Base-by-base conservation (phyloP, 2,113 vertebrate species). In the Lanius ludovicianus region DNA sequence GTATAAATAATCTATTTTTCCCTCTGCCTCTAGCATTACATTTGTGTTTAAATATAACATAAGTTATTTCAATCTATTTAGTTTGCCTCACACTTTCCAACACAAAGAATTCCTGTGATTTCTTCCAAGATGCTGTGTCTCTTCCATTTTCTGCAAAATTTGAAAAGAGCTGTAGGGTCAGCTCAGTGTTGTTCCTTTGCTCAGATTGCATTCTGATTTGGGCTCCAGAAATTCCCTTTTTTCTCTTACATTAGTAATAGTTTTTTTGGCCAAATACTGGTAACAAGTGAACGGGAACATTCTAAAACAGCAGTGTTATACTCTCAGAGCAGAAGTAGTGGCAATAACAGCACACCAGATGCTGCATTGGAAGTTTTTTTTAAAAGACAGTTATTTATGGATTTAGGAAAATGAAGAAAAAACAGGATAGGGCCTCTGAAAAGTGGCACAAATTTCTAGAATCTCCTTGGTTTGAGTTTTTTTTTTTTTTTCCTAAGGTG, bases 11-110 rank as follows among this genome's bases (percentile, higher is more conserved):
- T 68, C 18, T 80, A 71, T 77, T 92, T 96, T 53, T 46, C 1
- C 7, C 70, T 74, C 83, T 82, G 78, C 59, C 71, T 92, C 67
- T 49, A 84, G 92, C 80, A 92, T 86, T 95, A 44, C 84, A 86
- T 96, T 96, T 88, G 64, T 88, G 76, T 86, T 96, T 93, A 95
- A 93, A 93, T 67, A 88, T 81, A 96, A 93, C 88, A 90, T 75
- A 85, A 91, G 90, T 83, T 95, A 86, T 83, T 83, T 85, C 68
- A 80, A 88, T 67, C 85, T 88, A 89, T 95, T 87, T 78, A 84
- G 75, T 65, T 95, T 86, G 70, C 81, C 88, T 96, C 93, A 95
- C 79, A 74, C 87, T 96, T 96, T 92, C 79, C 93, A 96, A 83
- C 82, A 92, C 76, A 92, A 90, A 94, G 80, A 85, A 96, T 88